Base-by-base conservation (phyloP, 2,888 invertebrate species). In the Rutpela maculata region DNA sequence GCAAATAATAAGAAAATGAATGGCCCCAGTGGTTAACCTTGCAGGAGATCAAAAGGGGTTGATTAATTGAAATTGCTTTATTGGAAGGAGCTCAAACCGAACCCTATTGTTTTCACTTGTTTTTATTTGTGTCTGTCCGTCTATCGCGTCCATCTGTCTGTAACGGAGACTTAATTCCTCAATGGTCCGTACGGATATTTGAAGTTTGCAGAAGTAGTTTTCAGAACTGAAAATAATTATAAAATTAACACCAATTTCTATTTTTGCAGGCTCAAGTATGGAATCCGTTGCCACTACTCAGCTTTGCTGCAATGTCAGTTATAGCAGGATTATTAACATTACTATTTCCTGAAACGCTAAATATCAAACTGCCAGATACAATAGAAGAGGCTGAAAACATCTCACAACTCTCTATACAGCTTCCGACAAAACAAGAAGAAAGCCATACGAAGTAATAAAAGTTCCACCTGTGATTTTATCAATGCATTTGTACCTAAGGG, bases 271-370 rank as follows among this genome's bases (percentile, higher is more conserved):
- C 86, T 31, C 86, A 88, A 77, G 79, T 89, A 66, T 89, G 89
- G 89, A 82, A 83, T 70, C 88, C 89, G 1, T 89, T 94, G 88
- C 94, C 95, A 1, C 91, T 94, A 2, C 90, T 94, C 56, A 90
- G 94, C 71, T 94, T 94, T 84, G 93, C 93, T 0, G 89, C 87
- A 1, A 92, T 93, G 91, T 92, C 93, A 66, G 85, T 92, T 4
- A 87, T 92, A 65, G 93, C 94, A 59, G 93, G 93, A 18, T 78
- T 91, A 15, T 87, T 94, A 75, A 92, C 94, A 0, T 87, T 94
- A 26, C 89, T 93, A 83, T 92, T 95, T 75, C 95, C 95, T 0
- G 95, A 95, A 87, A 95, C 95, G 0, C 89, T 92, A 72, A 93
- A 93, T 83, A 91, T 91, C 80, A 92, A 93, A 81, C 89, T 93